Percentiles rank a stretch among this genome's conserved stretches.
phyloP scores from a whole-genome alignment of 2,888 invertebrate genomes.

The Heliconius hortense region DNA sequence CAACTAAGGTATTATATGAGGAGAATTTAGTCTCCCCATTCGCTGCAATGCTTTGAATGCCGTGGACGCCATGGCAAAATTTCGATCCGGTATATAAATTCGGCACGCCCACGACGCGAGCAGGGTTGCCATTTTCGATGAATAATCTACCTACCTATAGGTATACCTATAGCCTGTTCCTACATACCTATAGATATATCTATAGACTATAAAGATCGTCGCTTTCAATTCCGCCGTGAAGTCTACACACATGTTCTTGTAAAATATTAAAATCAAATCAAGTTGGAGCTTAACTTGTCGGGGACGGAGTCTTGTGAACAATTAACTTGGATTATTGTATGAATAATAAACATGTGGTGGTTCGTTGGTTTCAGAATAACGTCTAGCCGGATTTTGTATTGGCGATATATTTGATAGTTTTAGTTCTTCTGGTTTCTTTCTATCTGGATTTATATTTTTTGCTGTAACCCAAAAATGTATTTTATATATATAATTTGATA shows the following conservation, averaged over 20 bases:
- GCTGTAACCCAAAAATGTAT: not conserved
- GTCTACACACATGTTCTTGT: constrained; percentile 10
- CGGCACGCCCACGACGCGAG: constrained; percentile 50
- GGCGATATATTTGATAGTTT: not conserved
- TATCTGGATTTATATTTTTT: not conserved
- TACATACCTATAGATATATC: not conserved
- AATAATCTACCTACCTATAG: constrained; percentile 6
- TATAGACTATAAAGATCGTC: constrained; percentile 4
- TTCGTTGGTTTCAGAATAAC: not conserved
- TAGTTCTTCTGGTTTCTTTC: not conserved
- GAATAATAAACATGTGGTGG: not conserved
- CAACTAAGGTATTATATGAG: constrained; percentile 45
- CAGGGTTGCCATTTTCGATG: constrained; percentile 40
- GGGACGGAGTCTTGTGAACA: not conserved
- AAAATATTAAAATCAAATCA: constrained; percentile 21
- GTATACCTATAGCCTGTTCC: too few relatives aligned
- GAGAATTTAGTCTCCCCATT: constrained; percentile 36
- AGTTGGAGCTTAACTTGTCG: not conserved
- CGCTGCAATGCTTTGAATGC: constrained; percentile 23
- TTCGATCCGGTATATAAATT: constrained; percentile 56
- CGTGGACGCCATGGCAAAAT: constrained; percentile 47
- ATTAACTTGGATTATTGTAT: constrained; percentile 1
- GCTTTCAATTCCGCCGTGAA: constrained; percentile 16
- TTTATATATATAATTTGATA: too few relatives aligned
- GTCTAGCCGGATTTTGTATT: not conserved